These are phyloP conservation scores for Cheilosia variabilis DNA, from an alignment of 2,888 invertebrate genomes.

Conservation along the genomic window DNA sequence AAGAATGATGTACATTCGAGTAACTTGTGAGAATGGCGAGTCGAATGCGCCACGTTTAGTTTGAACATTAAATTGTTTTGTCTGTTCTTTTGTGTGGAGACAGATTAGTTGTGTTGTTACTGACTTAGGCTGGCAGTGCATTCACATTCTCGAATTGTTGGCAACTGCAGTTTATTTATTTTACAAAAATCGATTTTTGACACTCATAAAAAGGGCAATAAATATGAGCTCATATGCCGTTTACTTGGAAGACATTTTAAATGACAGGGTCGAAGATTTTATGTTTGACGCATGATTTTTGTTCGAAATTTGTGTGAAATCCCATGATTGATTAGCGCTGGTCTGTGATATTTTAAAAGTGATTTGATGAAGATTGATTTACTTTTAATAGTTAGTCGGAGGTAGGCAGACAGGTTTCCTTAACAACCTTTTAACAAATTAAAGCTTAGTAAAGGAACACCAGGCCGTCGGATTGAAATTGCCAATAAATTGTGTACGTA, in stretches of 20 bases:
- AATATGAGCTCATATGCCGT: slow-evolving; percentile 11
- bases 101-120: background rate
- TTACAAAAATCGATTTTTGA: no score
- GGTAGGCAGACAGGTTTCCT: no score
- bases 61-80: background rate
- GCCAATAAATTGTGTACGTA: no score
- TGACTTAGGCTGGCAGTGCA: slow-evolving; percentile 1
- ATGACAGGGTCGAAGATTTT: slow-evolving; percentile 23
- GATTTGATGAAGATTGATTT: slow-evolving; percentile 2
- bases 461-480: no score
- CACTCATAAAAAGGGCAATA: no score
- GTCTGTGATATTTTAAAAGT: slow-evolving; percentile 10
- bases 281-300: slow-evolving; percentile 32
- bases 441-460: no score
- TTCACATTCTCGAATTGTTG: background rate
- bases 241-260: background rate
- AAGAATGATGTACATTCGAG: background rate
- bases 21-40: slow-evolving; percentile 11
- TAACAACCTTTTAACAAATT: no score
- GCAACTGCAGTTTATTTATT: no score
- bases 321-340: slow-evolving; percentile 21
- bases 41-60: slow-evolving; percentile 32
- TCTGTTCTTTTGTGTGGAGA: background rate
- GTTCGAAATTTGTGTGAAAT: background rate
- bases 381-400: background rate